Base-by-base conservation (phyloP, 2,797 vertebrate species). In the Argyrosomus regius region DNA sequence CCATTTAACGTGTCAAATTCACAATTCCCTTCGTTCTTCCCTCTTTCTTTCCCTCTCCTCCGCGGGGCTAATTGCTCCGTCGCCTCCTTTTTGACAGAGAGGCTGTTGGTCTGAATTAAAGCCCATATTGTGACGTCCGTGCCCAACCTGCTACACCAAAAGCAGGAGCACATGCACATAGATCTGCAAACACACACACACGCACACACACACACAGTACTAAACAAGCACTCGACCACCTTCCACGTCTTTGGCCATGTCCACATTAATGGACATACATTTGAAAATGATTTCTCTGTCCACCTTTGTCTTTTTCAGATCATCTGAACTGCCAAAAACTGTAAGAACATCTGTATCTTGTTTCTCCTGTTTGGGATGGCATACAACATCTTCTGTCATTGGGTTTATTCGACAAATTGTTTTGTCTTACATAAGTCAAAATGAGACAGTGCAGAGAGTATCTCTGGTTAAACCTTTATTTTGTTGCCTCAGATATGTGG, bases 1-100 rank as follows among this genome's bases (percentile, higher is more conserved):
- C 93, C 89, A 95, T 95, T 95, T 95, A 93, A 93, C 80, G 89
- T 92, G 91, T 94, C 94, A 95, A 90, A 95, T 91, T 93, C 92
- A 93, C 89, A 90, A 91, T 91, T 86, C 83, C 89, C 81, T 90
- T 77, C 84, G 64, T 91, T 90, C 80, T 81, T 69, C 75, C 77
- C 20, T 87, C 85, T 83, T 82, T 88, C 71, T 88, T 82, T 82
- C 76, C 81, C 76, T 84, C 78, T 89, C 81, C 84, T 85, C 76
- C 71, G 54, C 57, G 16, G 78, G 88, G 85, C 94, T 96, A 96
- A 96, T 96, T 95, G 94, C 93, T 86, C 75, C 10, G 79, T 90
- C 83, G 82, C 92, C 91, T 94, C 87, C 88, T 88, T 88, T 94
- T 91, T 93, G 87, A 94, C 91, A 87, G 87, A 92, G 92, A 89